Base-by-base conservation (phyloP, 1,140 invertebrate genomes). In the Cherax destructor region DNA sequence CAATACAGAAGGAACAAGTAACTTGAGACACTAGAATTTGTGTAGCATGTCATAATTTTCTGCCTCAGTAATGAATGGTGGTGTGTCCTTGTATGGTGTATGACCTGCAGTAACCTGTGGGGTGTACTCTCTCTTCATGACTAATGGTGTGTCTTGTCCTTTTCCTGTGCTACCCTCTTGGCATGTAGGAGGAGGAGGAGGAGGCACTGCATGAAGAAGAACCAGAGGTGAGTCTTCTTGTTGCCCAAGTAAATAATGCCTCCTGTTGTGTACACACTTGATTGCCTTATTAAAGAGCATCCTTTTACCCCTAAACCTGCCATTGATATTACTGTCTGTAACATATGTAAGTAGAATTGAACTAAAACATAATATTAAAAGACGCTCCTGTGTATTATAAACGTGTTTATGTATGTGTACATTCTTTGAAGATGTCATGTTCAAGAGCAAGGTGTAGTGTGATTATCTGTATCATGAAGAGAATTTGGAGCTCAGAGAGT, bases 191-290 rank as follows among this genome's bases (percentile, higher is more conserved):
- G 61, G 80, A 69, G 78, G 89, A 91, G 78, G 89, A 91, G 61
- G 89, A 91, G 93, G 96, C 95, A 5, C 94, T 95, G 3, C 95
- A 96, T 90, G 93, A 95, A 93, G 95, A 96, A 92, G 96, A 96
- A 86, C 95, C 96, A 83, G 96, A 95, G 91, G 96, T 97, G 94
- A 81, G 94, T 94, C 92, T 69, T n/a, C 9, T 74, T 74, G 24
- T 74, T 74, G 69, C 69, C 24, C 30, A 7, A 24, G 21, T 74
- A 74, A 30, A 74, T 74, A 74, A 74, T 30, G 24, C 65, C 65
- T 69, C 65, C 65, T 16, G 18, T 18, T 21, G 0, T 69, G 13
- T 69, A 5, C 16, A 65, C 21, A 6, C 5, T 69, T 18, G 65
- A 1, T 21, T 9, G 56, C 6, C 65, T 4, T 69, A 5, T 69